phyloP scores from a whole-genome alignment of 1,140 invertebrate species.

The Ylistrum balloti region DNA sequence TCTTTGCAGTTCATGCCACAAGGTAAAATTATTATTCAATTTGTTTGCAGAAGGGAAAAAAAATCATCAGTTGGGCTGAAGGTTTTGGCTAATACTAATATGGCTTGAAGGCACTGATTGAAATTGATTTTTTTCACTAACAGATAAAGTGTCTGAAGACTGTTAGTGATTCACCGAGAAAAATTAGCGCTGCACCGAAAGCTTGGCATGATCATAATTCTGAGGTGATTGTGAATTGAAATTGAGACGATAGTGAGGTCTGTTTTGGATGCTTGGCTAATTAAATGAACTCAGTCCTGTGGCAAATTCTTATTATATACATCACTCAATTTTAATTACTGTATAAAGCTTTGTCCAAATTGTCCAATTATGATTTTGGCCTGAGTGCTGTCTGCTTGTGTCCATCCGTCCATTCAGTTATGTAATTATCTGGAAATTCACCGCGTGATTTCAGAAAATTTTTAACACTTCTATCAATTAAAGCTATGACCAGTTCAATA shows the following conservation, averaged over 20 bases:
- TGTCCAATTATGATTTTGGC: too few species aligned
- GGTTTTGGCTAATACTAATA: conserved; percentile 17
- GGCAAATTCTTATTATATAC: too few species aligned
- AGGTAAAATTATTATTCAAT: conserved; percentile 40
- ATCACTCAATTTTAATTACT: too few species aligned
- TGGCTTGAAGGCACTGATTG: conserved; percentile 1
- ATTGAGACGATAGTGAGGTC: not conserved
- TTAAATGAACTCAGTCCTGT: too few species aligned
- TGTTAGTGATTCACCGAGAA: not conserved
- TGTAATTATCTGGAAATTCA: too few species aligned
- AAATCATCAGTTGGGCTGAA: not conserved
- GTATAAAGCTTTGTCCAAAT: too few species aligned
- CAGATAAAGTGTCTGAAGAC: not conserved
- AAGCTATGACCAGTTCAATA: too few species aligned
- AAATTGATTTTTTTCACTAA: conserved; percentile 10
- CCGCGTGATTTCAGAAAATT: too few species aligned
- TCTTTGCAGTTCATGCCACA: not conserved
- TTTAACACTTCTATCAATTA: too few species aligned
- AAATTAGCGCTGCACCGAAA: not conserved
- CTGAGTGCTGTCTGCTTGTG: too few species aligned
- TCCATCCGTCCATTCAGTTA: too few species aligned
- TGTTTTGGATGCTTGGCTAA: not conserved
- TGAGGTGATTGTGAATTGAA: not conserved
- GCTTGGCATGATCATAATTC: not conserved
- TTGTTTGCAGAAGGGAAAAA: not conserved